Base-by-base conservation (phyloP, 2,888 invertebrate species). In the Carterocephalus palaemon region DNA sequence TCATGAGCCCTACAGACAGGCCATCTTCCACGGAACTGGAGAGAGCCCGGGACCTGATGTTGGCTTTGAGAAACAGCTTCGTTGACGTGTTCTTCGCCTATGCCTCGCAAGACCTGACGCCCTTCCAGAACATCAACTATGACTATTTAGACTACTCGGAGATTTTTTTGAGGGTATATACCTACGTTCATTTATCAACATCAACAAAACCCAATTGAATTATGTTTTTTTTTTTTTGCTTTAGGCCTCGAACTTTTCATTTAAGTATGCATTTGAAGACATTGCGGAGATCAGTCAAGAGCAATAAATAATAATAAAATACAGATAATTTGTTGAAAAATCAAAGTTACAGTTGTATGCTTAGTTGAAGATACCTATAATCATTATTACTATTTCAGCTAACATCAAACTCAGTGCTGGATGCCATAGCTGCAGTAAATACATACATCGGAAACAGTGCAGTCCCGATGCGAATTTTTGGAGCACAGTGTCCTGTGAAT, bases 81-180 rank as follows among this genome's bases (percentile, higher is more conserved):
- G 89, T 88, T 16, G 89, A 90, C 51, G 81, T 88, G 0, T 88
- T 85, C 54, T 87, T 90, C 47, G 71, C 88, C 0, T 90, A 89
- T 53, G 71, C 86, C 0, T 78, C 89, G 1, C 69, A 75, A 8
- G 82, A 88, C 34, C 55, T 78, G 13, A 60, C 67, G 0, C 76
- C 78, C 31, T 89, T 85, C 53, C 73, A 83, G 48, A 78, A 82
- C 46, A 71, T 90, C 7, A 80, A 82, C 47, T 78, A 79, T 12
- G 79, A 83, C 51, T 76, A 80, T 56, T 62, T 82, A 47, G 85
- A 82, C 52, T 88, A 88, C 57, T 86, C 87, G 0, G 89, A 89
- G 52, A 56, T 80, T 38, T 80, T 89, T 62, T 60, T 89, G 13
- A 57, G 65, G 63, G 84, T 83, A 57, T 5, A 60, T 59, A 17